Conservation (phyloP, 2,113 vertebrate genomes). For the Dendrocopos noguchii region DNA sequence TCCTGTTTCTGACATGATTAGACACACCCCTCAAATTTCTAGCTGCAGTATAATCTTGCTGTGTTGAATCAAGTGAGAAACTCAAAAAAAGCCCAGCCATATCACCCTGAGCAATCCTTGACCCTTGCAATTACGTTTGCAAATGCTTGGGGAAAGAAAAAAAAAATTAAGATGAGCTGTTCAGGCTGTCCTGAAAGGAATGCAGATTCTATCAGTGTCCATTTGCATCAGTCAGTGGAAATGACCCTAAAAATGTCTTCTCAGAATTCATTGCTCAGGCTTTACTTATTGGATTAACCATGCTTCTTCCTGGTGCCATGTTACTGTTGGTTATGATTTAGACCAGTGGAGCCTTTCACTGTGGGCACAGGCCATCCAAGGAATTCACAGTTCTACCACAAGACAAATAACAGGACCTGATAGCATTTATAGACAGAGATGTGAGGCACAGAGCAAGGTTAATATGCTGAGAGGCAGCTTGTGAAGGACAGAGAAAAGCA, state of each 20-base stretch:
- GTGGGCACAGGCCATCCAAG: not conserved
- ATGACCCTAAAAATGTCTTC: constrained; percentile 44
- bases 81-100: not conserved
- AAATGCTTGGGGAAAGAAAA: constrained; percentile 14
- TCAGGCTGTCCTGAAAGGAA: constrained; percentile 51
- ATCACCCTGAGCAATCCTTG: constrained; percentile 22
- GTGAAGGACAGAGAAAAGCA: not conserved
- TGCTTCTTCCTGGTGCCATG: not conserved
- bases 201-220: constrained; percentile 44
- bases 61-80: constrained; percentile 25
- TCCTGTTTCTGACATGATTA: not conserved
- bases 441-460: not conserved
- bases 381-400: not conserved
- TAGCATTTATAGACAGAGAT: not conserved
- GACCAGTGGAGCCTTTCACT: not conserved
- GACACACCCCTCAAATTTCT: not conserved
- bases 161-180: not conserved
- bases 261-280: not conserved
- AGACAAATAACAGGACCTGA: not conserved
- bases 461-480: not conserved
- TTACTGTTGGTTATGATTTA: not conserved
- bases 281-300: constrained; percentile 24
- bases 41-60: not conserved
- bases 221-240: constrained; percentile 52
- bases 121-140: constrained; percentile 2